phyloP scores from a whole-genome alignment of 2,113 vertebrate genomes.

The Dunckerocampus dactyliophorus region DNA sequence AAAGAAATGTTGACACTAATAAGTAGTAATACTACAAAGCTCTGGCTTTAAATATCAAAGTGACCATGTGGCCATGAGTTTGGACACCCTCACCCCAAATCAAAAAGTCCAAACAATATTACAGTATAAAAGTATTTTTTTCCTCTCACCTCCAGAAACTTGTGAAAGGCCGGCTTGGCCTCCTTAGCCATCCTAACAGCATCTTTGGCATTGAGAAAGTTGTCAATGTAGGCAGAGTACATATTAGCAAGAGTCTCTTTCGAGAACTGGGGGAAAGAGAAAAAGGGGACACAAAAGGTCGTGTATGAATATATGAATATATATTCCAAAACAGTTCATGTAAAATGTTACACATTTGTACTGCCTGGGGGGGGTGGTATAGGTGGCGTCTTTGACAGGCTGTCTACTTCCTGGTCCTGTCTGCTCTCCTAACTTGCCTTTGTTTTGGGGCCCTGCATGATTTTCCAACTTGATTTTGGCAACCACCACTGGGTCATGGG shows the following conservation, averaged over 20 bases:
- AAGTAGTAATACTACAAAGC: too few relatives aligned
- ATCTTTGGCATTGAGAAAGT: slow-evolving; percentile 97
- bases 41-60: too few relatives aligned
- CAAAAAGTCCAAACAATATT: too few relatives aligned
- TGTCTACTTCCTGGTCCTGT: neutral
- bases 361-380: neutral
- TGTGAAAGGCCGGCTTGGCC: slow-evolving; percentile 91
- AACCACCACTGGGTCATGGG: slow-evolving; percentile 52
- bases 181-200: slow-evolving; percentile 94
- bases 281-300: neutral
- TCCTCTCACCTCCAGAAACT: slow-evolving; percentile 89
- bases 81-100: too few relatives aligned
- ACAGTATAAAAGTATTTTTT: too few relatives aligned
- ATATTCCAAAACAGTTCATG: neutral
- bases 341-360: neutral
- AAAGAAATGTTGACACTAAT: too few relatives aligned
- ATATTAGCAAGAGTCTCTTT: slow-evolving; percentile 93
- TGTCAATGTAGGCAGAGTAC: slow-evolving; percentile 97
- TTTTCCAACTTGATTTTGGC: slow-evolving; percentile 15
- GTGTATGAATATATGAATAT: neutral
- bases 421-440: neutral
- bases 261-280: slow-evolving; percentile 81
- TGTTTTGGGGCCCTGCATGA: neutral
- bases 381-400: too few relatives aligned
- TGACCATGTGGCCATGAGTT: too few relatives aligned